Evolutionary conservation across 2,797 vertebrate species (phyloP), one percentile per base, ranked within the genome.

Genomic region (Rhinella marina): DNA sequence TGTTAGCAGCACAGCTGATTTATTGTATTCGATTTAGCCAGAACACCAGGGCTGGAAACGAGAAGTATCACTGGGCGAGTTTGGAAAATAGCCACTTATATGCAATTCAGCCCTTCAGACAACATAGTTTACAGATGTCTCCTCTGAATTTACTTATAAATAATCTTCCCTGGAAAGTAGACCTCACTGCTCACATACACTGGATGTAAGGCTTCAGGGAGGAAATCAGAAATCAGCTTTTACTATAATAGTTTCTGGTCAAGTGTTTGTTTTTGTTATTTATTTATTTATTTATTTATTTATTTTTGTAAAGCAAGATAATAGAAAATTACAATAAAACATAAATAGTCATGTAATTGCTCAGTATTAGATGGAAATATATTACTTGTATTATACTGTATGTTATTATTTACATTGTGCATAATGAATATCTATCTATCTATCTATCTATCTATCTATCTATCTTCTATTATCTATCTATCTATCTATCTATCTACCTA

Each of bases 81-180:
- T 82, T 87, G 77, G 77, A 86, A 86, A 86, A 86, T 73, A 62
- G 78, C 79, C 86, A 87, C 86, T 87, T 87, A 75, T 82, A 62
- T 73, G 54, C 85, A 81, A 72, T 81, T 86, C 78, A 59, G 78
- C 56, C 81, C 85, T 81, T 81, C 66, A 86, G 73, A 73, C 85
- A 86, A 72, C 66, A 86, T 66, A 72, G 81, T 86, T 86, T 86
- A 86, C 21, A 70, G 66, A n/a, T 29, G 17, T 56, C 66, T 81
- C 52, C 73, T 52, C 27, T 56, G 59, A 61, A 81, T 86, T 81
- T 87, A 81, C 85, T 81, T 87, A 57, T 61, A 81, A 87, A 87
- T 73, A 87, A 87, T 32, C 85, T 87, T 61, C 78, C 27, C 78
- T 48, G 56, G 62, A 66, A 27, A 77, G 62, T 13, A 57, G 61